phyloP scores from a whole-genome alignment of 2,888 invertebrate species.

The Sclerodermus sp. region DNA sequence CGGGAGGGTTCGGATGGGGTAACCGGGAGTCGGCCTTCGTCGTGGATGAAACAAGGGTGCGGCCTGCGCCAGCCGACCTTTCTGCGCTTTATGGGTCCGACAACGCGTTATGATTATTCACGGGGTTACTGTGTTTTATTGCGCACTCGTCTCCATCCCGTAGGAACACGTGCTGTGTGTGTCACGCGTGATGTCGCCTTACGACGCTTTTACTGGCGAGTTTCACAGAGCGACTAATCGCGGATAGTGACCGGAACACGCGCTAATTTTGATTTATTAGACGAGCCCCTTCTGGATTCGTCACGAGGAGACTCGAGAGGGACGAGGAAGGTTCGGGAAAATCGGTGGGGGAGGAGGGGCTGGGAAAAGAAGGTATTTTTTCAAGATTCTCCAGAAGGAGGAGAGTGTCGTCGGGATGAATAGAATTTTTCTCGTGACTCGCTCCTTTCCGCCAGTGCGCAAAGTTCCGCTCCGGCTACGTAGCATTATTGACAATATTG shows the following conservation, averaged over 20 bases:
- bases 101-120: conserved; percentile 55
- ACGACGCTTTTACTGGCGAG: conserved; percentile 6
- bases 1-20: conserved; percentile 16
- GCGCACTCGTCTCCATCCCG: conserved; percentile 18
- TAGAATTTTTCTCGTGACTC: not conserved
- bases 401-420: too few relatives aligned
- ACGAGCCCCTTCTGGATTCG: too few relatives aligned
- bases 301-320: too few relatives aligned
- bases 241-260: conserved; percentile 4
- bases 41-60: conserved; percentile 21
- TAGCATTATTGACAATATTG: conserved; percentile 41
- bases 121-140: conserved; percentile 57
- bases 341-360: too few relatives aligned
- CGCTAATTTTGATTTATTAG: conserved; percentile 17
- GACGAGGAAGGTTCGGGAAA: too few relatives aligned
- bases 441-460: not conserved
- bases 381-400: too few relatives aligned
- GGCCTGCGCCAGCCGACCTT: conserved; percentile 24
- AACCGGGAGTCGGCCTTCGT: conserved; percentile 6
- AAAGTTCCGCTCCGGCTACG: too few relatives aligned
- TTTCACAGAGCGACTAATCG: conserved; percentile 10
- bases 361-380: too few relatives aligned
- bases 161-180: not conserved
- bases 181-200: conserved; percentile 3
- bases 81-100: conserved; percentile 51